Conservation (phyloP, 2,113 vertebrate genomes). For the Phocoena phocoena region DNA sequence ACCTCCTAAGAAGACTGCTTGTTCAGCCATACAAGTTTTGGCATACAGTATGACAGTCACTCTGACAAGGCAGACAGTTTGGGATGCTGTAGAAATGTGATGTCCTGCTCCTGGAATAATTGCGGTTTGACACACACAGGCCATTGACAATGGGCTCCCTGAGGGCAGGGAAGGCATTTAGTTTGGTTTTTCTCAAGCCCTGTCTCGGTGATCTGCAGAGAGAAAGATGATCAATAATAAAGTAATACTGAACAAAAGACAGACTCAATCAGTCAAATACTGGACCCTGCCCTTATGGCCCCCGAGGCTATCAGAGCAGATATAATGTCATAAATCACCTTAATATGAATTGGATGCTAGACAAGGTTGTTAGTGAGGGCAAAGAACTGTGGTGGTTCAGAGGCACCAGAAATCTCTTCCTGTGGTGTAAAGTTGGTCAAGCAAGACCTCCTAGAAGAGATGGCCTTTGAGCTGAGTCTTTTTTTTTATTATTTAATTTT, state of each 20-base stretch:
- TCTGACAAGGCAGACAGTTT: conserved; percentile 6
- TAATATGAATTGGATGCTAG: conserved; percentile 40
- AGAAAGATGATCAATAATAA: background rate
- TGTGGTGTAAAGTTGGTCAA: background rate
- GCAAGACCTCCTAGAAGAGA: conserved; percentile 17
- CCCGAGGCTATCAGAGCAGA: conserved; percentile 20
- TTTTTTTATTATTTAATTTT: background rate
- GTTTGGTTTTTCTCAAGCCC: conserved; percentile 7
- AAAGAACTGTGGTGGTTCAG: background rate
- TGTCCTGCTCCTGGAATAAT: background rate
- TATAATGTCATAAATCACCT: conserved; percentile 71
- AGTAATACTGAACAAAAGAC: conserved; percentile 49
- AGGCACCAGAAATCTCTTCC: background rate
- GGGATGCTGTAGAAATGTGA: background rate
- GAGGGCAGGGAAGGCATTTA: background rate
- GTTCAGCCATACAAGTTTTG: background rate
- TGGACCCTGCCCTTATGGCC: conserved; percentile 53
- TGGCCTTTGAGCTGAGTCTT: background rate
- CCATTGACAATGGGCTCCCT: background rate
- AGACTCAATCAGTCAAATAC: conserved; percentile 11
- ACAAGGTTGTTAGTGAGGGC: background rate
- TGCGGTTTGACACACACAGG: background rate
- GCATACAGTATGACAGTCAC: background rate
- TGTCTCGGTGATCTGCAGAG: conserved; percentile 1
- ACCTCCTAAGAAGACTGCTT: background rate